phyloP scores from a whole-genome alignment of 2,797 vertebrate genomes.

The Uromys caudimaculatus region DNA sequence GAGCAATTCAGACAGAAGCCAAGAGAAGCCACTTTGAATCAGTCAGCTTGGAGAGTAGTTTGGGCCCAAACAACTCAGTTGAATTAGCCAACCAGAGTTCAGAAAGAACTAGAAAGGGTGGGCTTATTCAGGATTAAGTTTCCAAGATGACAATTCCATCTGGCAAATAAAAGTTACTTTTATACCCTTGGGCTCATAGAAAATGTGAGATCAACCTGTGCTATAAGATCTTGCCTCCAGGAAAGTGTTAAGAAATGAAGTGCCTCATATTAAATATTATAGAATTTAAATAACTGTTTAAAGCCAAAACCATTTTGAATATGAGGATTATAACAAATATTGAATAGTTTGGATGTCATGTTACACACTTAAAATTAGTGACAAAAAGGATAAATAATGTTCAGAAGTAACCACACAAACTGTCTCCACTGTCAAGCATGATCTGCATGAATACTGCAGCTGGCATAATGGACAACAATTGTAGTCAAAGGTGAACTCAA shows the following conservation, averaged over 20 bases:
- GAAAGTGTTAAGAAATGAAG: neutral
- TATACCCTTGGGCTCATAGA: neutral
- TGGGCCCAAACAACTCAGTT: neutral
- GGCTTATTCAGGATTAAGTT: neutral
- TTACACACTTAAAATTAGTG: neutral
- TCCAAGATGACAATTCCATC: neutral
- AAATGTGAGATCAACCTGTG: neutral
- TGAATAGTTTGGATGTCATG: neutral
- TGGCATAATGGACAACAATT: neutral
- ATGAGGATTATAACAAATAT: constrained; percentile 14
- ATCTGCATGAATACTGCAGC: neutral
- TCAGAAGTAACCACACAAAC: neutral
- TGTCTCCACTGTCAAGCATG: neutral
- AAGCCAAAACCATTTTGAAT: neutral
- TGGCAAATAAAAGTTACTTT: neutral
- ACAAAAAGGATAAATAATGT: neutral
- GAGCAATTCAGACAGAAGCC: neutral
- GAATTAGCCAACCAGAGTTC: neutral
- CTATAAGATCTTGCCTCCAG: neutral
- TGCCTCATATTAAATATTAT: neutral
- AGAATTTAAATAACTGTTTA: neutral
- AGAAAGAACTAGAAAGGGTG: neutral
- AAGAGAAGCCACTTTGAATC: neutral
- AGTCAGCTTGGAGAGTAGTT: neutral
- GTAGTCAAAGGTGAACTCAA: neutral